Evolutionary conservation across 1,140 invertebrate genomes (phyloP), one percentile per base, ranked within the genome.

Genomic region (Drosophila punjabiensis): DNA sequence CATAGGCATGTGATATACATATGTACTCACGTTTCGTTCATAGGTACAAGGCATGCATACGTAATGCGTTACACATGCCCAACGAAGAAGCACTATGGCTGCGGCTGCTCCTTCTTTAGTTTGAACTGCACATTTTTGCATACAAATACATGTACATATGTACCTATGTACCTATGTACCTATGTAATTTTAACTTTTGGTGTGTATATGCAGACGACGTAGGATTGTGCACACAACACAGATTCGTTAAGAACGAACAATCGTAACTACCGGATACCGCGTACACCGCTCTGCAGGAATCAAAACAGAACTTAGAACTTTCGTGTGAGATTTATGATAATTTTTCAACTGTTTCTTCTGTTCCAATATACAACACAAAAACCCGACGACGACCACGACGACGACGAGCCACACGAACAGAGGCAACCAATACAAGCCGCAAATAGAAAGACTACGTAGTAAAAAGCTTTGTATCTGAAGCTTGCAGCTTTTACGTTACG

Each of bases 221-320:
- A 73, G 48, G 56, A 61, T 67, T 50, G 59, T 39, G 64, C 28
- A 37, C 33, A 10, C 62, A 67, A 50, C 45, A 14, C 66, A 39
- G 24, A 67, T n/a, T 28, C 35, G n/a, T 20, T 39, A 37, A 13
- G 3, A n/a, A n/a, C 13, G 7, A 32, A 16, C 6, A 5, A 64
- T 56, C 13, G 33, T 14, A 43, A 28, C 9, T 58, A 39, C 30
- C 24, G 33, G 24, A 35, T 53, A 37, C 28, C 30, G 16, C 30
- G n/a, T 13, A 53, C 11, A 53, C n/a, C 47, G 32, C 35, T 58
- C 35, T 56, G 9, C 28, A 39, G 55, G 28, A 82, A 83, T 68
- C 55, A 75, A 83, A 83, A 75, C 55, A 82, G 63, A 83, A 83
- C 50, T 59, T 48, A 82, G 60, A 83, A 83, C 41, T 53, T 47